Evolutionary conservation across 2,797 vertebrate genomes (phyloP), one percentile per base, ranked within the genome.

Genomic region (Ctenochaetus hawaiiensis): DNA sequence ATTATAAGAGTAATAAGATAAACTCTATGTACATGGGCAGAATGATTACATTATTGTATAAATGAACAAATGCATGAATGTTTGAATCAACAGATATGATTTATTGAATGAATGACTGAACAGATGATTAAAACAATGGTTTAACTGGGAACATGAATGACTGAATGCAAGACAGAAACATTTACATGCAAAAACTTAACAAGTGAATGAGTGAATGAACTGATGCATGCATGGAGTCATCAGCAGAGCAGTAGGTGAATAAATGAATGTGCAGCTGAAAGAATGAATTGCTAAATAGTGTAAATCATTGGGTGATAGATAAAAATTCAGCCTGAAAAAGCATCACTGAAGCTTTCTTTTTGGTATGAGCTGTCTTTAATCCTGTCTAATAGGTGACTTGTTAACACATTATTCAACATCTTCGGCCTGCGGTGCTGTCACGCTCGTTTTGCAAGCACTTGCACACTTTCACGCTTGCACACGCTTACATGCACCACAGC

Each of bases 341-440:
- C 26, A 44, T 34, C 43, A 37, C 61, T 39, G 78, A 74, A 66
- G 5, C 12, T 3, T 2, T 5, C 72, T 49, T 52, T 1, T 1
- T 60, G 70, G 37, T 37, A 53, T 23, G 2, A 1, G 0, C 26
- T 23, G 20, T 75, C 72, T 77, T 78, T 39, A 72, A 61, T 81
- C 41, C 63, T 23, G 3, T 17, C 64, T 78, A 85, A 88, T 65
- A 10, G 72, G 48, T 6, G 71, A 23, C 67, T 39, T 58, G 53
- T 51, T 59, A 23, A 77, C 64, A 22, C n/a, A 9, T 10, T 2
- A 34, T 20, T 43, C 8, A 37, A 34, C 48, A 14, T 65, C 14
- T 34, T 39, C 11, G 8, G 49, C 67, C 22, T 20, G 41, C 1
- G 0, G 75, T 51, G 14, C 18, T 14, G 52, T 17, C 17, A 41